Evolutionary conservation across 2,113 vertebrate genomes (phyloP), one percentile per base, ranked within the genome.

Genomic region (Corythornis cristatus): DNA sequence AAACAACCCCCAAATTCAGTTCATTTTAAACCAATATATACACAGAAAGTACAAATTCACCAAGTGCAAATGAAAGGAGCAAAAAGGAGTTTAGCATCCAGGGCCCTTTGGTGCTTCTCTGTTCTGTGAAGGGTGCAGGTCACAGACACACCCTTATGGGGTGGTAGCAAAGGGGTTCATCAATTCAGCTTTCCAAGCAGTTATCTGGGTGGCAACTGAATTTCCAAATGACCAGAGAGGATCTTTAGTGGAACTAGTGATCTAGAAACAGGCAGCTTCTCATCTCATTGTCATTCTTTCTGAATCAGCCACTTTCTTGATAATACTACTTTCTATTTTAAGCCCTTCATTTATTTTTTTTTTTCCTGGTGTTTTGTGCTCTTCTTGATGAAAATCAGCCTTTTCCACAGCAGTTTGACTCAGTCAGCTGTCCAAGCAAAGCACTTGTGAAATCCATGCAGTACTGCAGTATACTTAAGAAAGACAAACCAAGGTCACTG

Each of bases 381-480:
- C 53, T n/a, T 90, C 92, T 89, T 95, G 93, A 95, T 95, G 95
- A 92, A 93, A 93, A 95, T 92, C 94, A 90, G 89, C 89, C 50
- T 53, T 33, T 89, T 92, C 64, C 71, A 95, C 60, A 71, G 68
- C 85, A 20, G 85, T 93, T 91, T 75, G 67, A 74, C 65, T 67
- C 71, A 68, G 61, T 93, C 94, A 96, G 93, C 85, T 90, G 85
- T 68, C 82, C 67, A 60, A 83, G 91, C 68, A 46, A 53, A 80
- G 33, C 9, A 17, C 82, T 91, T 95, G 35, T 9, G 68, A 91
- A 94, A 82, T 75, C 71, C 79, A 73, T 13, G 87, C 78, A 78
- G 51, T 86, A 93, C 48, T 94, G 89, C 91, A 93, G 64, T 57
- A 74, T 67, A 83, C 64, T 94, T 89, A 9, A 83, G 88, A 93